Evolutionary conservation across 2,797 vertebrate species (phyloP), one percentile per base, ranked within the genome.

Genomic region (Micrastur ruficollis): DNA sequence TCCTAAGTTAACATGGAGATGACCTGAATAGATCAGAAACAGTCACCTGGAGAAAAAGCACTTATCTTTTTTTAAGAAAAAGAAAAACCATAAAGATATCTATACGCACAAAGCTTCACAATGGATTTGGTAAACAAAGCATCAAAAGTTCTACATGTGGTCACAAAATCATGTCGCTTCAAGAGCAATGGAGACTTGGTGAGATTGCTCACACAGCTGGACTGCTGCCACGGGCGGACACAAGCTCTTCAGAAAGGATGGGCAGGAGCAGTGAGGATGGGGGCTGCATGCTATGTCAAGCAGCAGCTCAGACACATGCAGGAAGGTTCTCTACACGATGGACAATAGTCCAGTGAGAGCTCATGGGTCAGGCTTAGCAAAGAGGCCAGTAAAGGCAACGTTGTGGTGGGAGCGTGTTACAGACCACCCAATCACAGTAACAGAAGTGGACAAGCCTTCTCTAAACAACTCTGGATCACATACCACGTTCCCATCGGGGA

Each of bases 401-500:
- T 1, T 50, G 34, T 32, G 27, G 22, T 66, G 12, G 44, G 32
- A 65, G 12, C 29, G 34, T 65, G 59, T 50, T 58, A 36, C 22
- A 58, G 36, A 74, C 16, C 15, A 67, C 23, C 22, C 2, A 1
- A 22, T n/a, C 29, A n/a, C 27, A n/a, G 13, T 16, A 25, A 58
- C 16, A 27, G 36, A 65, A 58, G 42, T 9, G 23, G 32, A 67
- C 46, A n/a, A n/a, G 19, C 19, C 52, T 65, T 65, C 44, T 50
- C 49, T 31, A 55, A 62, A 62, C 34, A 63, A 16, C 31, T 87
- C 34, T 58, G 67, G 44, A 50, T 23, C 44, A 50, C 26, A 23
- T 3, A 8, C 32, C 10, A 31, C 50, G 22, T 20, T 44, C 59
- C 67, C 15, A 9, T 14, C 1, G 0, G 34, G 31, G 31, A 36